Conservation (phyloP, 1,140 invertebrate genomes). For the Trichogramma pretiosum region DNA sequence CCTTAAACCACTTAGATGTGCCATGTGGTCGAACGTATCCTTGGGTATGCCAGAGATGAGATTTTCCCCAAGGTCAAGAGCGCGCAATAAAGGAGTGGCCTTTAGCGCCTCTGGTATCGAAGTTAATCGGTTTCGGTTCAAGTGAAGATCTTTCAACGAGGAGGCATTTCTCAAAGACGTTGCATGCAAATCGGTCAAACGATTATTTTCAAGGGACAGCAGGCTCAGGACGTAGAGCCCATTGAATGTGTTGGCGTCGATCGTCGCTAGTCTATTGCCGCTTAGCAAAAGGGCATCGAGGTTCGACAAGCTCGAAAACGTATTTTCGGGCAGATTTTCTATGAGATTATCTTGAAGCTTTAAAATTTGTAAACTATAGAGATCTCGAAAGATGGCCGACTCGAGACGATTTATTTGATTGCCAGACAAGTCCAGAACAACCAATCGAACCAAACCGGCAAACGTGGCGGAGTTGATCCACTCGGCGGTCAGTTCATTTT, state of each 20-base stretch:
- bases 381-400: conserved; percentile 67
- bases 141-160: conserved; percentile 76
- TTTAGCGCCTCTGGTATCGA: conserved; percentile 76
- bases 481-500: conserved; percentile 76
- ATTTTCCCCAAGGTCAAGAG: conserved; percentile 83
- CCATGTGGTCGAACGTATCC: conserved; percentile 70
- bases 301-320: conserved; percentile 71
- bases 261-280: conserved; percentile 70
- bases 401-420: conserved; percentile 74
- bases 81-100: conserved; percentile 71
- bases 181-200: conserved; percentile 65
- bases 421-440: conserved; percentile 71
- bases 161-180: conserved; percentile 77
- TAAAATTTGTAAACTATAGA: conserved; percentile 73
- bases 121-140: conserved; percentile 78
- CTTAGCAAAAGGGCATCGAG: conserved; percentile 78
- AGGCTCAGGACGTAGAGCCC: conserved; percentile 69
- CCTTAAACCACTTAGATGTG: conserved; percentile 70
- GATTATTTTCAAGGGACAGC: conserved; percentile 77
- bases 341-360: conserved; percentile 76
- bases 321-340: conserved; percentile 69
- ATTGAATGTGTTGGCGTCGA: conserved; percentile 69
- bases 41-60: conserved; percentile 74
- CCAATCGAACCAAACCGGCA: conserved; percentile 67
- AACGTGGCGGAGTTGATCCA: conserved; percentile 85